These are phyloP conservation scores for Enteromius treurensis DNA, from an alignment of 2,797 vertebrate species.

Conservation along the genomic window DNA sequence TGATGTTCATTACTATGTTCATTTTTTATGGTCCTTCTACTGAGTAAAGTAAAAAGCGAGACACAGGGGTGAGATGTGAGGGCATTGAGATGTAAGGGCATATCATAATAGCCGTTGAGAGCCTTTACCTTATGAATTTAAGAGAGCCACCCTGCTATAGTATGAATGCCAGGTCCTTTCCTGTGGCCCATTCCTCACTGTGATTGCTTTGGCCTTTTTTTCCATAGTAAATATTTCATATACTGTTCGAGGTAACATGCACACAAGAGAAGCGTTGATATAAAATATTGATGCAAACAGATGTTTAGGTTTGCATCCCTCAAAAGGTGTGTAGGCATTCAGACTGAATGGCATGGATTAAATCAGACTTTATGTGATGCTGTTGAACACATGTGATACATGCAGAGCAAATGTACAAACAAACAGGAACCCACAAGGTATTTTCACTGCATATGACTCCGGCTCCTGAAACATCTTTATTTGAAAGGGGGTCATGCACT, in stretches of 20 bases:
- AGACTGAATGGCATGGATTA: slow-evolving; percentile 65
- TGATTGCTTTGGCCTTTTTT: slow-evolving; percentile 65
- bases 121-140: slow-evolving; percentile 44
- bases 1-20: slow-evolving; percentile 28
- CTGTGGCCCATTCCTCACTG: slow-evolving; percentile 57
- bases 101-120: slow-evolving; percentile 47
- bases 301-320: slow-evolving; percentile 72
- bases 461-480: slow-evolving; percentile 21
- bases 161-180: slow-evolving; percentile 42
- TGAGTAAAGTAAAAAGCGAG: slow-evolving; percentile 34
- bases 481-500: neutral
- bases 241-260: slow-evolving; percentile 60
- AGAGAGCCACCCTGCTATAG: slow-evolving; percentile 48
- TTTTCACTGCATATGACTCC: neutral
- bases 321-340: slow-evolving; percentile 59
- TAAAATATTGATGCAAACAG: slow-evolving; percentile 75
- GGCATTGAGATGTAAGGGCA: slow-evolving; percentile 48
- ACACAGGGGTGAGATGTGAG: slow-evolving; percentile 38
- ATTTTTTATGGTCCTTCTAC: slow-evolving; percentile 33
- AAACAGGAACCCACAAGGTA: neutral
- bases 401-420: slow-evolving; percentile 6
- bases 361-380: slow-evolving; percentile 54
- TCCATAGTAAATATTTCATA: slow-evolving; percentile 65
- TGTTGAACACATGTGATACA: slow-evolving; percentile 31
- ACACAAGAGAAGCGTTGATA: slow-evolving; percentile 65